A percentile compares a stretch with the other conserved stretches of the same genome.
These are phyloP conservation scores for Sylvilagus bachmani DNA, from an alignment of 2,113 vertebrate species.

Conservation along the genomic window DNA sequence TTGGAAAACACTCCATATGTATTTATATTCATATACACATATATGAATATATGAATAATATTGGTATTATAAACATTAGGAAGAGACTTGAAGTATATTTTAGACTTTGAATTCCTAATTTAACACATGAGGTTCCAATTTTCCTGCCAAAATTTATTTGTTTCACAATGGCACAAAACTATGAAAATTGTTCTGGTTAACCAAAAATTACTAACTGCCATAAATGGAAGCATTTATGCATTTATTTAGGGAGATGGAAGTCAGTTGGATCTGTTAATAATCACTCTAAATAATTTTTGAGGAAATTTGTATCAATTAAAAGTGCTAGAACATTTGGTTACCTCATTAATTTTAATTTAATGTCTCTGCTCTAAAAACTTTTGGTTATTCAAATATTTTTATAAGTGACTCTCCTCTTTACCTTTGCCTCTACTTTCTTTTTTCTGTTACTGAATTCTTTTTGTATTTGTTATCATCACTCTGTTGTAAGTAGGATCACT, in stretches of 20 bases:
- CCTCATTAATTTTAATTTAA: neutral
- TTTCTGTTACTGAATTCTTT: neutral
- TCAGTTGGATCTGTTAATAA: slow-evolving; percentile 38
- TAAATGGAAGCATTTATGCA: slow-evolving; percentile 35
- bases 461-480: neutral
- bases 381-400: slow-evolving; percentile 12
- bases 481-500: neutral
- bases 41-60: slow-evolving; percentile 42
- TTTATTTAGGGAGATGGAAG: slow-evolving; percentile 30
- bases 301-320: neutral
- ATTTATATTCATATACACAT: too few relatives aligned
- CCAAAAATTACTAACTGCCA: slow-evolving; percentile 55
- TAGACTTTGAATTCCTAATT: slow-evolving; percentile 39
- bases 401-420: neutral
- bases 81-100: neutral
- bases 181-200: slow-evolving; percentile 52
- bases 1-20: neutral
- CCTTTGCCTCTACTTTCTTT: neutral
- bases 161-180: neutral
- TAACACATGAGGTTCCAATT: neutral
- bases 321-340: neutral
- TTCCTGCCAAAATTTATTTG: slow-evolving; percentile 67
- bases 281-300: neutral
- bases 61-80: slow-evolving; percentile 41
- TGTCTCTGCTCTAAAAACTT: neutral